phyloP scores from a whole-genome alignment of 2,888 invertebrate species.

The Seira sanloemensis region DNA sequence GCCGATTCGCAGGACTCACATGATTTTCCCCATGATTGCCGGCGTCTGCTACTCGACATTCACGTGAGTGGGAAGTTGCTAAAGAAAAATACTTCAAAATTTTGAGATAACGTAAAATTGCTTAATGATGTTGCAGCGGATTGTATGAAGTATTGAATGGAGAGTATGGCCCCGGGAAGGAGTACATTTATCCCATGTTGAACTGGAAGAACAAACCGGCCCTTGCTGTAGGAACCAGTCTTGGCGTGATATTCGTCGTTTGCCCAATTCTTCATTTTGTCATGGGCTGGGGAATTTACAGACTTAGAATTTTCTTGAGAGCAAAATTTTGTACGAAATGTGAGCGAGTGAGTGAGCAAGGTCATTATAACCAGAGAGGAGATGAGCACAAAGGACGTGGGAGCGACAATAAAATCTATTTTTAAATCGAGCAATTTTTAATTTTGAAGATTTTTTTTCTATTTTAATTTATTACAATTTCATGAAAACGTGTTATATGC shows the following conservation, averaged over 20 bases:
- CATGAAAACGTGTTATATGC: no score
- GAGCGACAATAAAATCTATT: no score
- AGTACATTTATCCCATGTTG: slow-evolving; percentile 60
- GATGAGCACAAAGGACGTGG: no score
- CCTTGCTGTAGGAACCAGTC: slow-evolving; percentile 16
- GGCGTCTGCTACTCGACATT: slow-evolving; percentile 49
- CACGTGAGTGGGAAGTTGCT: slow-evolving; percentile 48
- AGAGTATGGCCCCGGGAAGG: slow-evolving; percentile 13
- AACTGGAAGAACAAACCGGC: slow-evolving; percentile 51
- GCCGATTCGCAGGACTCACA: slow-evolving; percentile 60
- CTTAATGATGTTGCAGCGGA: slow-evolving; percentile 11
- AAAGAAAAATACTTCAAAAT: not conserved
- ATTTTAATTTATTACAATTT: no score
- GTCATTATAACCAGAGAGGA: no score
- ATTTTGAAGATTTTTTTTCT: no score
- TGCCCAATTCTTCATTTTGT: not conserved
- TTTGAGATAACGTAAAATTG: not conserved
- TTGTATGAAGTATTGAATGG: slow-evolving; percentile 47
- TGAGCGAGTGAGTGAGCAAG: no score
- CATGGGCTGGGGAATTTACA: not conserved
- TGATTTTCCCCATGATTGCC: slow-evolving; percentile 50
- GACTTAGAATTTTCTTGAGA: not conserved
- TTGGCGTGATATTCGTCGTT: not conserved
- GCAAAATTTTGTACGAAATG: not conserved
- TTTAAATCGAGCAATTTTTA: no score